Base-by-base conservation (phyloP, 1,140 invertebrate species). In the Apocrypta bakeri region DNA sequence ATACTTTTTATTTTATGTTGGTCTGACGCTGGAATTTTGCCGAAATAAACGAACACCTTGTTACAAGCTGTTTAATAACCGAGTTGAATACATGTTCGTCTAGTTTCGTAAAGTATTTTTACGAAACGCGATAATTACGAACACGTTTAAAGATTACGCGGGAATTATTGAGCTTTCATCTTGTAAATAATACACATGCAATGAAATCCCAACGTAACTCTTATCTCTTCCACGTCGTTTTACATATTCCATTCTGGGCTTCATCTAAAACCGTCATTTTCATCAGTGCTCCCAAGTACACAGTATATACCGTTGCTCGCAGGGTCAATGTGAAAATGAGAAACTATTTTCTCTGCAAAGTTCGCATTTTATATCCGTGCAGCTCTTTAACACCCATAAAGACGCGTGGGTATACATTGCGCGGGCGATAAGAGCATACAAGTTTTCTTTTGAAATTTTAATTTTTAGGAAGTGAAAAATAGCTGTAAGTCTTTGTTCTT, bases 391-490 rank as follows among this genome's bases (percentile, higher is more conserved):
- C 25, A 14, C 21, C 24, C 74, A 11, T 21, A 56, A 21, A 56
- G 7, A 17, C 25, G 25, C 37, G 25, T 66, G 63, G 25, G 25
- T 66, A 3, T 42, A 0, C 21, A 7, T n/a, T 11, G 63, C 12
- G n/a, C 11, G 7, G 27, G 21, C 17, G 24, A 78, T 68, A 78
- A 78, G 31, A 33, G 37, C 37, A 1, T n/a, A n/a, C 11, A 31
- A n/a, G 31, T 66, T 40, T 40, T 29, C 74, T 40, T 14, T 17
- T 25, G 64, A 68, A 78, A 48, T 77, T n/a, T 68, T 78, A 78
- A 78, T 68, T 12, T 66, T 24, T 37, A 69, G 29, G 12, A 68
- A 69, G 56, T 24, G 8, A 66, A 29, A 12, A 29, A 25, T 9
- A 0, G 9, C 27, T 25, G 25, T 12, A 3, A 66, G 25, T 66